A percentile compares a stretch with the other conserved stretches of the same genome.
Evolutionary conservation across 2,113 vertebrate species (phyloP).

Genomic region (Plecotus auritus): DNA sequence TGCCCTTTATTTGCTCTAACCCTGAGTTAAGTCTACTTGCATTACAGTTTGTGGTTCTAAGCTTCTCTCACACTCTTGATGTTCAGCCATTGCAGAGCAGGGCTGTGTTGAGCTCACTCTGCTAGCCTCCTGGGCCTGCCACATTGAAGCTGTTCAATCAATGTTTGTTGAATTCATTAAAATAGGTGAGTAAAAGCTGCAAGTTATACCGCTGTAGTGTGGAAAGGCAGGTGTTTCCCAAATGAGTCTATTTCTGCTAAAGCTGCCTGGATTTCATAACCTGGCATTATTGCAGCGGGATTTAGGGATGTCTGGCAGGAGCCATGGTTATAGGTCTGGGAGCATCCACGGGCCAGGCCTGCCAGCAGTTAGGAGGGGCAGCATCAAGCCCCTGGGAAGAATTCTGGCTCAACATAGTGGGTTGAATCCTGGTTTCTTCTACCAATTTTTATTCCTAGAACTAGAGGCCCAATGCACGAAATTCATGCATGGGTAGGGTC

Average conservation of each 20-base stretch:
- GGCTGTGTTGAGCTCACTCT: not conserved
- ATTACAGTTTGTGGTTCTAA: not conserved
- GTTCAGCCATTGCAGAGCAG: not conserved
- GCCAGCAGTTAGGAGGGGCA: not conserved
- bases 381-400: not conserved
- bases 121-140: not conserved
- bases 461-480: no score
- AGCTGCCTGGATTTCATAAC: conserved; percentile 50
- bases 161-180: conserved; percentile 15
- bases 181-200: conserved; percentile 1
- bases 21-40: not conserved
- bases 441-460: not conserved
- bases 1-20: not conserved
- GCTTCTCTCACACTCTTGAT: not conserved
- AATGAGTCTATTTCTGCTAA: conserved; percentile 1
- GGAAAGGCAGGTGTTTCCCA: conserved; percentile 14
- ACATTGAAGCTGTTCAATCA: not conserved
- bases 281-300: conserved; percentile 43
- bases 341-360: not conserved
- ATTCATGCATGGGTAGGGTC: no score
- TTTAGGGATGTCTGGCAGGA: conserved; percentile 42
- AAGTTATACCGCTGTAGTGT: not conserved
- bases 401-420: not conserved
- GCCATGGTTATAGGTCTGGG: not conserved
- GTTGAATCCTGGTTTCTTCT: not conserved